These are phyloP conservation scores for Malurus splendens DNA, from an alignment of 2,797 vertebrate genomes.

Conservation along the genomic window DNA sequence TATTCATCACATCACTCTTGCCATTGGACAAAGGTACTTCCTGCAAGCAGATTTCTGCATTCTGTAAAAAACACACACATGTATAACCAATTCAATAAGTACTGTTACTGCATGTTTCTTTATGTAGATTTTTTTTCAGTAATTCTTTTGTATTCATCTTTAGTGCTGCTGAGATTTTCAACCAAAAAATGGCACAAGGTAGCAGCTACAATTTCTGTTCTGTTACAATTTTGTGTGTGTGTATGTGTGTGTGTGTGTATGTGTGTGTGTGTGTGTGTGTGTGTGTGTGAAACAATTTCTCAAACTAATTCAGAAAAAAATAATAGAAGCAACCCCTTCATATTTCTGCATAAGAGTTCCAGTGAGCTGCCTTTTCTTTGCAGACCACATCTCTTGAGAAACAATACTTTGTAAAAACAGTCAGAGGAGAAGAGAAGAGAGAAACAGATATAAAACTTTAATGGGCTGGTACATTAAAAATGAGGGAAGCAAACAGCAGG, in stretches of 20 bases:
- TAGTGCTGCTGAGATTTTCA: neutral
- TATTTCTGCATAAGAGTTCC: neutral
- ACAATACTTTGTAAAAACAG: neutral
- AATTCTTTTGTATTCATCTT: neutral
- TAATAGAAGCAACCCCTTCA: neutral
- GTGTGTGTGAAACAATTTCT: neutral
- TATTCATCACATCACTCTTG: neutral
- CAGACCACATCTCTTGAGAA: neutral
- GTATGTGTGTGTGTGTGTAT: too few relatives aligned
- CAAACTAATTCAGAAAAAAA: neutral
- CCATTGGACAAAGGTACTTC: neutral
- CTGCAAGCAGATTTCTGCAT: neutral
- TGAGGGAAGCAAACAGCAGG: neutral
- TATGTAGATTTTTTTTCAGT: neutral
- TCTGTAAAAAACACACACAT: neutral
- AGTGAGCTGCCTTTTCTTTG: neutral
- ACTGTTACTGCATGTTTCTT: neutral
- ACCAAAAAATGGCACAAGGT: neutral
- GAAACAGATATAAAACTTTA: neutral
- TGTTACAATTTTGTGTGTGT: neutral
- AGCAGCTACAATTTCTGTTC: neutral
- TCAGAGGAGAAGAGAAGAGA: neutral
- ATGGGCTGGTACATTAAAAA: neutral
- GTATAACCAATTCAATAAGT: neutral
- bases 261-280: neutral